phyloP scores from a whole-genome alignment of 2,888 invertebrate genomes.

The Lycia hirtaria region DNA sequence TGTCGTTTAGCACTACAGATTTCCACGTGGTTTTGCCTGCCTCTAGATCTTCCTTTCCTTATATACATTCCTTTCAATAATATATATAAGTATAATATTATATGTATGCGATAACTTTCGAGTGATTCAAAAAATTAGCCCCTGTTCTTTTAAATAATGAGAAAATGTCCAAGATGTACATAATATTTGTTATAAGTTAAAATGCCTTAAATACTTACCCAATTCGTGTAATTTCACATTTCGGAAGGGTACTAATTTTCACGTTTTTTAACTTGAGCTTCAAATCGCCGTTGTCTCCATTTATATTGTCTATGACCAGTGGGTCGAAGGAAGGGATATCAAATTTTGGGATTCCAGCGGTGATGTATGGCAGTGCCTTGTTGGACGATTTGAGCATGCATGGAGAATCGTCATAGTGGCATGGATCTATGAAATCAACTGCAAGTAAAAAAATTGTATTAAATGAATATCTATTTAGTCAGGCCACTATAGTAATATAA shows the following conservation, averaged over 20 bases:
- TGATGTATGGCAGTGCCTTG: conserved; percentile 41
- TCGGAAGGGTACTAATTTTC: conserved; percentile 36
- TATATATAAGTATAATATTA: too few species aligned
- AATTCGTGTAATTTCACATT: conserved; percentile 46
- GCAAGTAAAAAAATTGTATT: neutral
- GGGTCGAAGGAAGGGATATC: conserved; percentile 47
- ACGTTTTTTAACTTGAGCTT: conserved; percentile 46
- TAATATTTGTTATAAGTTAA: too few species aligned
- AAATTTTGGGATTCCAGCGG: conserved; percentile 44
- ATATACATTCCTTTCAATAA: too few species aligned
- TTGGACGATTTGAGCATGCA: conserved; percentile 47
- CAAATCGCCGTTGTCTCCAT: conserved; percentile 42
- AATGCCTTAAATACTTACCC: conserved; percentile 55
- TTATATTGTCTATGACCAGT: conserved; percentile 40
- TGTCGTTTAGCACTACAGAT: too few species aligned
- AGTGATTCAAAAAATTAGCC: too few species aligned
- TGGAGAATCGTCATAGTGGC: conserved; percentile 37
- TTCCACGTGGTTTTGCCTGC: too few species aligned
- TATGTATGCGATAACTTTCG: too few species aligned
- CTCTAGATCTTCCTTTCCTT: too few species aligned
- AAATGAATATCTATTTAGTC: too few species aligned
- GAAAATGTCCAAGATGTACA: too few species aligned
- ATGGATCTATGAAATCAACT: conserved; percentile 30
- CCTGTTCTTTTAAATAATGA: too few species aligned
- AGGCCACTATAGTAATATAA: too few species aligned